A percentile compares a stretch with the other conserved stretches of the same genome.
Evolutionary conservation across 2,888 invertebrate genomes (phyloP).

Genomic region (Strigamia maritima): DNA sequence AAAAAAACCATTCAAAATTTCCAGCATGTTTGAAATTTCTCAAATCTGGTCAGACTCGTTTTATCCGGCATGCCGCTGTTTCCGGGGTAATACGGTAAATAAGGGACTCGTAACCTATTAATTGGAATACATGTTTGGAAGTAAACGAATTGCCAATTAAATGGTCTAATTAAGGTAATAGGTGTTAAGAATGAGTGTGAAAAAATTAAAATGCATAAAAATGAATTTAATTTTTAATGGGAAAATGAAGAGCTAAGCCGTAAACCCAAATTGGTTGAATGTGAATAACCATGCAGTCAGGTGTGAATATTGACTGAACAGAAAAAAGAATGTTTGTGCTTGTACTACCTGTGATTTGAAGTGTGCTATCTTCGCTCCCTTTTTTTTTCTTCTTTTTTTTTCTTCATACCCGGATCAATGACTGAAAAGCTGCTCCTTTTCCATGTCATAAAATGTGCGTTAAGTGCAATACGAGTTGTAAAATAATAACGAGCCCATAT

Average conservation of each 20-base stretch:
- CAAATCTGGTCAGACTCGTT: too few species aligned
- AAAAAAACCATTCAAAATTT: too few species aligned
- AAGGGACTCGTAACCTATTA: too few species aligned
- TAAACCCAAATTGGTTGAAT: not conserved
- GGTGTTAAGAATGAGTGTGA: too few species aligned
- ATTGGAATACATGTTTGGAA: not conserved
- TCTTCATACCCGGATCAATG: not conserved
- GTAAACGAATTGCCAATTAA: not conserved
- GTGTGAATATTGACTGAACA: slow-evolving; percentile 1
- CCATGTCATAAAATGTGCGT: slow-evolving; percentile 10
- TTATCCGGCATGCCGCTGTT: too few species aligned
- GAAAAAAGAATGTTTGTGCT: slow-evolving; percentile 4
- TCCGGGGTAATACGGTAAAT: too few species aligned
- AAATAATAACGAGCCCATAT: slow-evolving; percentile 4
- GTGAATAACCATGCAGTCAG: slow-evolving; percentile 5
- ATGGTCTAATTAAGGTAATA: too few species aligned
- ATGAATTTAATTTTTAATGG: not conserved
- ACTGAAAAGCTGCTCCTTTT: slow-evolving; percentile 8
- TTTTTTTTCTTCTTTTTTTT: not conserved
- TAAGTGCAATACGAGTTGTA: slow-evolving; percentile 24
- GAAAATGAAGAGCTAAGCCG: not conserved
- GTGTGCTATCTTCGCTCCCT: not conserved
- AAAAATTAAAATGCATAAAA: too few species aligned
- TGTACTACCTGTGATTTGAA: slow-evolving; percentile 24
- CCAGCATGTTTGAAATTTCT: too few species aligned